A percentile compares a stretch with the other conserved stretches of the same genome.
These are phyloP conservation scores for Meta bourneti DNA, from an alignment of 2,888 invertebrate species.

Conservation along the genomic window DNA sequence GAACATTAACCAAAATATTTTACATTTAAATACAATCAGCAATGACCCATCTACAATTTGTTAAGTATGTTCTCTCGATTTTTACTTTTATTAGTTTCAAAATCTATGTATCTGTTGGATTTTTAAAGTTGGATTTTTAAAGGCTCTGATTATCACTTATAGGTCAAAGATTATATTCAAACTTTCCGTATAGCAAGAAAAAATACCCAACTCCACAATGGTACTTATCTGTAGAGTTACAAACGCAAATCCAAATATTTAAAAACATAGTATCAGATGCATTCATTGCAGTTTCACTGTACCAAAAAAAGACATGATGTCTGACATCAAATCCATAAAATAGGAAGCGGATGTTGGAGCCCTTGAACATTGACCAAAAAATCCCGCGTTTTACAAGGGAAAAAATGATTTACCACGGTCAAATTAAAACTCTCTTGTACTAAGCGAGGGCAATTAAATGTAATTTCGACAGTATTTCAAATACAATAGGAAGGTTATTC, in stretches of 20 bases:
- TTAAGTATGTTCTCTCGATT: too few species aligned
- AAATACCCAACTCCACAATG: not conserved
- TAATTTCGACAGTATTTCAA: slow-evolving; percentile 16
- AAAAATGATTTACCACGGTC: slow-evolving; percentile 31
- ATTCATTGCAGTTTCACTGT: not conserved
- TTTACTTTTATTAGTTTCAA: too few species aligned
- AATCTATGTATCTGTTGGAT: too few species aligned
- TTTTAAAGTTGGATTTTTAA: too few species aligned
- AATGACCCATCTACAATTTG: too few species aligned
- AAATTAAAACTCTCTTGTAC: slow-evolving; percentile 48
- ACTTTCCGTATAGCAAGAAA: too few species aligned
- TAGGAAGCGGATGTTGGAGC: slow-evolving; percentile 33
- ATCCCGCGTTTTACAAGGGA: slow-evolving; percentile 8
- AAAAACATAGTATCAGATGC: not conserved
- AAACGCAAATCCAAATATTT: not conserved
- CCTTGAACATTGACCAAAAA: slow-evolving; percentile 38
- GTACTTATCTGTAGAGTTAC: not conserved
- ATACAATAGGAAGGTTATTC: slow-evolving; percentile 51
- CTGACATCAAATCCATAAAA: slow-evolving; percentile 30
- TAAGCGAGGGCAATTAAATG: slow-evolving; percentile 47
- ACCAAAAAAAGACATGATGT: slow-evolving; percentile 20
- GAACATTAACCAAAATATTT: slow-evolving; percentile 22
- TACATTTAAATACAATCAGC: not conserved
- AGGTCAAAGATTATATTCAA: too few species aligned
- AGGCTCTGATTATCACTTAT: too few species aligned